These are phyloP conservation scores for Acrocephalus kingi DNA, from an alignment of 2,113 vertebrate genomes.

Conservation along the genomic window DNA sequence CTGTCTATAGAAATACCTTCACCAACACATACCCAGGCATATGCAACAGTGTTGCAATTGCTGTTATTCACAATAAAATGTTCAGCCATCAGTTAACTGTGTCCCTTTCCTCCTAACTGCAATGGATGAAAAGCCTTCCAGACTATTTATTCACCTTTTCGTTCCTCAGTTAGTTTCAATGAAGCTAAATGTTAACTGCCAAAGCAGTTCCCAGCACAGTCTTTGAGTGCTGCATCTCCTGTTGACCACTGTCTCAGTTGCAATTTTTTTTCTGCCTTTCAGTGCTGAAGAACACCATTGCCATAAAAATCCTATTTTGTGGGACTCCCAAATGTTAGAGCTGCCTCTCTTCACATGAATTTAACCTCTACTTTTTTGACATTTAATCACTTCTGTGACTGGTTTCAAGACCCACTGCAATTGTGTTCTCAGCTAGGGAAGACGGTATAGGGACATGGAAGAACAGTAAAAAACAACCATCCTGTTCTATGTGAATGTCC, in stretches of 20 bases:
- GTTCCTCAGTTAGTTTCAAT: not conserved
- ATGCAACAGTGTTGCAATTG: not conserved
- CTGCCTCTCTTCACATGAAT: not conserved
- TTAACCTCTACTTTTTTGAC: not conserved
- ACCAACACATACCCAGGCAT: not conserved
- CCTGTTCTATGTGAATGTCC: not conserved
- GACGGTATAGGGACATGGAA: not conserved
- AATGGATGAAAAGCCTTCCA: not conserved
- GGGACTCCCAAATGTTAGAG: not conserved
- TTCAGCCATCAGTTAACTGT: not conserved
- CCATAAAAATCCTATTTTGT: not conserved
- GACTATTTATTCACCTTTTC: not conserved
- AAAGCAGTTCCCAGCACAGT: not conserved
- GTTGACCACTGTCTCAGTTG: not conserved
- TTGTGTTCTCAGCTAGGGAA: not conserved
- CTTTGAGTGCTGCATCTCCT: not conserved
- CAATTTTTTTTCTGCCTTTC: not conserved
- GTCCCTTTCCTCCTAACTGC: not conserved
- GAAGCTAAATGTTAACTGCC: not conserved
- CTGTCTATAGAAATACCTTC: not conserved
- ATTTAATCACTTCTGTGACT: not conserved
- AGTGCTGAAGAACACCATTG: not conserved
- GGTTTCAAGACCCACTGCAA: not conserved
- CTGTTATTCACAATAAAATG: not conserved
- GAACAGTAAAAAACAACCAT: not conserved